phyloP scores from a whole-genome alignment of 2,113 vertebrate genomes.

The Halichoerus grypus region DNA sequence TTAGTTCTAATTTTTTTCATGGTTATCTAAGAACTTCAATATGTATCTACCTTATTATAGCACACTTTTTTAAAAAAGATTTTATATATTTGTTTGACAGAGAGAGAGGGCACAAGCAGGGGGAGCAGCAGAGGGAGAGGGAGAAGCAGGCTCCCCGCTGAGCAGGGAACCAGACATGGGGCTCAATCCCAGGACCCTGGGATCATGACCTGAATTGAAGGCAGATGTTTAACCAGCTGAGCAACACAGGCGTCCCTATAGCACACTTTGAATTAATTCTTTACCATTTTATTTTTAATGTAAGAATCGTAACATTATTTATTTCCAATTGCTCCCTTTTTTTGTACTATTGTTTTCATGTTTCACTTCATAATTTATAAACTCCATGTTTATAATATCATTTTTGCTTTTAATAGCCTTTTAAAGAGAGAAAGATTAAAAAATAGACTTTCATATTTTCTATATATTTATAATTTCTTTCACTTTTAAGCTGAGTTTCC shows the following conservation, averaged over 20 bases:
- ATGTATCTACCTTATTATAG: not conserved
- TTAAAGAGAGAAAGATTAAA: not conserved
- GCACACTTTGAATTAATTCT: not conserved
- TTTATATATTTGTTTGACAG: no score
- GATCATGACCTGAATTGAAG: no score
- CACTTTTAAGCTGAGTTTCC: not conserved
- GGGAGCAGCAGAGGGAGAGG: no score
- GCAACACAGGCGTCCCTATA: not conserved
- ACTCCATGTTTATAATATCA: not conserved
- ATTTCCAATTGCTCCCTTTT: not conserved
- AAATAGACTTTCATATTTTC: not conserved
- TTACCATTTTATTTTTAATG: slow-evolving; percentile 11
- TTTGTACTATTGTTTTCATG: not conserved
- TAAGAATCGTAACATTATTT: not conserved
- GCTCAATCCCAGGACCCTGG: no score
- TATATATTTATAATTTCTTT: not conserved
- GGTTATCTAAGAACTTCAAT: not conserved
- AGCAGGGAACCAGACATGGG: no score
- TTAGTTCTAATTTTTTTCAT: not conserved
- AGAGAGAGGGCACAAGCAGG: no score
- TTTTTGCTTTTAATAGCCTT: not conserved
- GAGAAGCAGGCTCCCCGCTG: no score
- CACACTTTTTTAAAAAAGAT: not conserved
- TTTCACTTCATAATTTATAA: slow-evolving; percentile 1
- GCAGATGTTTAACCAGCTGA: no score